Conservation (phyloP, 2,113 vertebrate species). For the Conger conger region DNA sequence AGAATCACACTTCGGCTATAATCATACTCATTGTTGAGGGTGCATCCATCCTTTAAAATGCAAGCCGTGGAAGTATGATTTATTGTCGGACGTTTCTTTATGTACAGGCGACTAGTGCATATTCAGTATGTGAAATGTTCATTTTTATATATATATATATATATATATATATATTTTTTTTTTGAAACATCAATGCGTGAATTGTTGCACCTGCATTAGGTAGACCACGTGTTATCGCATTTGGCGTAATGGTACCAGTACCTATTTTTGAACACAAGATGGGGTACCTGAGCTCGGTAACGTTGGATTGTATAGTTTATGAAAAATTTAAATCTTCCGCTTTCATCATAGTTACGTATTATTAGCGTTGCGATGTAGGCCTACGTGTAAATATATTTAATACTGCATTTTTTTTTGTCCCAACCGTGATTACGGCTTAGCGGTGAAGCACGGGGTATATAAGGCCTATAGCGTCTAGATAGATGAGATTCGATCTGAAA, state of each 20-base stretch:
- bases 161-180: no score
- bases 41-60: not conserved
- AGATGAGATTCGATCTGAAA: no score
- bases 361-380: not conserved
- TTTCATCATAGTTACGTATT: not conserved
- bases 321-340: not conserved
- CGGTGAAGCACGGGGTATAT: no score
- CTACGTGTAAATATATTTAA: no score
- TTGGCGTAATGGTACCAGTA: not conserved
- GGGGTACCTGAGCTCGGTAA: not conserved
- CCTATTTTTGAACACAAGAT: not conserved
- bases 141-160: not conserved
- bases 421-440: no score
- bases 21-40: no score
- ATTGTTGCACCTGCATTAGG: not conserved
- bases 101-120: not conserved
- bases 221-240: not conserved
- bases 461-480: no score
- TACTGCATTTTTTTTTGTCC: no score
- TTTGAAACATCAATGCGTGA: not conserved
- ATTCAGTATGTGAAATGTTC: not conserved
- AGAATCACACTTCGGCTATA: not conserved
- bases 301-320: not conserved
- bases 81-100: not conserved
- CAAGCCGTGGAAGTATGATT: not conserved